Evolutionary conservation across 2,888 invertebrate species (phyloP).

Genomic region (Julus scandinavius): DNA sequence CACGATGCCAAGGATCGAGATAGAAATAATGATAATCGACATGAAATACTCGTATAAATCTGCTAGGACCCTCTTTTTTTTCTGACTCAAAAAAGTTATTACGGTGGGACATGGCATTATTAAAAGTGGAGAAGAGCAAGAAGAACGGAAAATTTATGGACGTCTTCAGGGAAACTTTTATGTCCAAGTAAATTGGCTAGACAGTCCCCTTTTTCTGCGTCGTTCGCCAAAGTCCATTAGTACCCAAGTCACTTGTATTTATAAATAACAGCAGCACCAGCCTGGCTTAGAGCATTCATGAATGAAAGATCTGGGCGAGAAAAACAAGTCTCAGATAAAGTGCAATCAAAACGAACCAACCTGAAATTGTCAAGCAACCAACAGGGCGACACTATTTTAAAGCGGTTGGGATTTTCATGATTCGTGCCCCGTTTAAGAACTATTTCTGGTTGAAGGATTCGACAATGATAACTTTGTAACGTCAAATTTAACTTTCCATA

Average conservation of each 20-base stretch:
- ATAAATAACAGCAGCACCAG: constrained; percentile 21
- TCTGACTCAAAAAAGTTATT: constrained; percentile 41
- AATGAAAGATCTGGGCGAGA: not conserved
- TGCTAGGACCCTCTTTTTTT: not conserved
- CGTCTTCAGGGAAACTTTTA: constrained; percentile 21
- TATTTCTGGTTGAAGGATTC: not conserved
- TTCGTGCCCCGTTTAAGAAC: not conserved
- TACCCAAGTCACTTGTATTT: not conserved
- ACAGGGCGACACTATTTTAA: not conserved
- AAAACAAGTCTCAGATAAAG: not conserved
- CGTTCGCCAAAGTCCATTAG: constrained; percentile 8
- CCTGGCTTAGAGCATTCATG: not conserved
- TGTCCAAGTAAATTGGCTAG: not conserved
- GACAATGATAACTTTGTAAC: not conserved
- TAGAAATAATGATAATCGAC: constrained; percentile 43
- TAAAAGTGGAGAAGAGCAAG: constrained; percentile 43
- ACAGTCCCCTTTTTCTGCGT: constrained; percentile 1
- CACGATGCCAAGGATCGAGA: constrained; percentile 38
- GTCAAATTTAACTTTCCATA: too few relatives aligned
- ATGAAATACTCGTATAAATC: constrained; percentile 33
- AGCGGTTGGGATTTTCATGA: not conserved
- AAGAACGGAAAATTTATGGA: constrained; percentile 16
- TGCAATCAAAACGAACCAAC: constrained; percentile 6
- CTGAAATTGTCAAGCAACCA: constrained; percentile 1
- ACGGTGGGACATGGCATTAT: constrained; percentile 40